Evolutionary conservation across 2,888 invertebrate genomes (phyloP).

Genomic region (Rhodophaea formosa): DNA sequence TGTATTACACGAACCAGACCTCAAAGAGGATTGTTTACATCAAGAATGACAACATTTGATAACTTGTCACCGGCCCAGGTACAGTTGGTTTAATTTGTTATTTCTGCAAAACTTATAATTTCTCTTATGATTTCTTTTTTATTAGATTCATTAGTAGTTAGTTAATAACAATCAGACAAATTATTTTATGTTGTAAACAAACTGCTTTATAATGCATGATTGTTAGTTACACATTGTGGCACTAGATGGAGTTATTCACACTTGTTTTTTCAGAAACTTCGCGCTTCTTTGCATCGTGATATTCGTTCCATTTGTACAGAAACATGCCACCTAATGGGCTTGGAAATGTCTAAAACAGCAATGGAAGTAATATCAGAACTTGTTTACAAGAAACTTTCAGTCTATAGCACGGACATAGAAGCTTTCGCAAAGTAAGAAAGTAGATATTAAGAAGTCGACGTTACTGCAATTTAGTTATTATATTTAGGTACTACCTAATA

Average conservation of each 20-base stretch:
- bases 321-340: slow-evolving; percentile 68
- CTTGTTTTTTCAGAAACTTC: slow-evolving; percentile 78
- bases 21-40: neutral
- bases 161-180: no score
- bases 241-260: slow-evolving; percentile 38
- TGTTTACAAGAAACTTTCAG: slow-evolving; percentile 77
- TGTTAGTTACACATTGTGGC: neutral
- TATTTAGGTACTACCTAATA: no score
- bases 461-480: no score
- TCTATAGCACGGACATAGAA: slow-evolving; percentile 83
- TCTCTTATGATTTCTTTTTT: no score
- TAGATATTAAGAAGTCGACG: no score
- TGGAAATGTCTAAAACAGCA: slow-evolving; percentile 77
- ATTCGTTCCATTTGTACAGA: slow-evolving; percentile 79
- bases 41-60: slow-evolving; percentile 50
- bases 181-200: neutral
- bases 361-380: slow-evolving; percentile 83
- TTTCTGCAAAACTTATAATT: neutral
- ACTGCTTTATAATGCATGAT: neutral
- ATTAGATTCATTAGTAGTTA: no score
- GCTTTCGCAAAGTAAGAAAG: slow-evolving; percentile 82
- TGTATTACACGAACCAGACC: no score
- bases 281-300: slow-evolving; percentile 79
- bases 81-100: slow-evolving; percentile 13
- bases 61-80: slow-evolving; percentile 53